Evolutionary conservation across 2,888 invertebrate species (phyloP).

Genomic region (Lepidonotus clava): DNA sequence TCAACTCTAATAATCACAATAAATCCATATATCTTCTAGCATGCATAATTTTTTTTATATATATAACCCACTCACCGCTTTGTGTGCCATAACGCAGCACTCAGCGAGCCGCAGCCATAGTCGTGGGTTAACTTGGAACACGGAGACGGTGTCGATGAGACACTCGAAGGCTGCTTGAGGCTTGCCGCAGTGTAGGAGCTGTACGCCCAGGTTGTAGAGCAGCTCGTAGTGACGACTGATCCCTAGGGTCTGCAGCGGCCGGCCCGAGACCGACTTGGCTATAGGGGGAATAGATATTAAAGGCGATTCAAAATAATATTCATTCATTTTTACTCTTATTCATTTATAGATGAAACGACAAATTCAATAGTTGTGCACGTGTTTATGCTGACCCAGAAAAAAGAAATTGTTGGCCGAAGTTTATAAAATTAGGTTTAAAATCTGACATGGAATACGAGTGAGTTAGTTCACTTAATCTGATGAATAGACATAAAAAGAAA

Average conservation of each 20-base stretch:
- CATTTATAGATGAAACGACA: no score
- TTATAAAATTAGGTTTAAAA: no score
- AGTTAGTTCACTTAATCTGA: no score
- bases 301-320: no score
- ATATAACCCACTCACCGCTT: conserved; percentile 69
- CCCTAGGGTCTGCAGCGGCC: conserved; percentile 84
- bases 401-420: no score
- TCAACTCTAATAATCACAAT: no score
- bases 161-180: conserved; percentile 94
- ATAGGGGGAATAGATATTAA: neutral
- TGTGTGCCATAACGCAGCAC: conserved; percentile 83
- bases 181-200: conserved; percentile 90
- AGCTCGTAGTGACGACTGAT: conserved; percentile 85
- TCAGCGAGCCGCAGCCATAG: conserved; percentile 96
- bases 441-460: no score
- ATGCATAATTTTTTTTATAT: neutral
- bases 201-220: conserved; percentile 91
- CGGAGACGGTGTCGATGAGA: conserved; percentile 90
- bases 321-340: no score
- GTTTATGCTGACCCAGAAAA: no score
- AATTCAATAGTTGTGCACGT: no score
- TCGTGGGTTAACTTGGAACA: conserved; percentile 92
- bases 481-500: no score
- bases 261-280: conserved; percentile 78
- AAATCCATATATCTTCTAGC: no score